A percentile compares a stretch with the other conserved stretches of the same genome.
These are phyloP conservation scores for Andrena minutula DNA, from an alignment of 2,888 invertebrate genomes.

Conservation along the genomic window DNA sequence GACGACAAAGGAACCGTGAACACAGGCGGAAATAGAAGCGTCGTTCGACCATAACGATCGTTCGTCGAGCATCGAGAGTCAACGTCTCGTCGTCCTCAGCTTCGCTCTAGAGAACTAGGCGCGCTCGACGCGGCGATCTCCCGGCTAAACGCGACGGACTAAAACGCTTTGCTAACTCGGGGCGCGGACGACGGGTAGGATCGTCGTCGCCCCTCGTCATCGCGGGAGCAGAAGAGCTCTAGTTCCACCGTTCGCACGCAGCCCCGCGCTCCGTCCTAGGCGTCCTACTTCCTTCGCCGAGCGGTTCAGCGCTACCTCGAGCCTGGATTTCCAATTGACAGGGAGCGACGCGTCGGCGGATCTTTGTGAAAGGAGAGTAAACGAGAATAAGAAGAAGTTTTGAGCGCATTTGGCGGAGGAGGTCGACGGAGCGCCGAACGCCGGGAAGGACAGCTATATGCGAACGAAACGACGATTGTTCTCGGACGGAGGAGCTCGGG, in stretches of 20 bases:
- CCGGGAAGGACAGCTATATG: background rate
- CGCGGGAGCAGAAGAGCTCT: constrained; percentile 78
- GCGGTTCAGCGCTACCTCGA: background rate
- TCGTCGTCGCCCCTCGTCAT: constrained; percentile 77
- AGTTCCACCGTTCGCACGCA: background rate
- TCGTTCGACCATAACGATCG: constrained; percentile 69
- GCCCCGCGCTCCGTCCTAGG: background rate
- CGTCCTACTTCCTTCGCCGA: background rate
- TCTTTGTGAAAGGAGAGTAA: background rate
- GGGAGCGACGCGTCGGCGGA: background rate
- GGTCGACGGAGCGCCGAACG: constrained; percentile 8
- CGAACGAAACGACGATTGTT: constrained; percentile 18
- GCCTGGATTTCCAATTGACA: background rate
- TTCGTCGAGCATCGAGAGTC: background rate
- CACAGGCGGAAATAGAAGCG: constrained; percentile 66
- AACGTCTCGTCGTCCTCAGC: background rate
- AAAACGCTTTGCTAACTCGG: constrained; percentile 63
- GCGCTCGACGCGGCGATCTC: background rate
- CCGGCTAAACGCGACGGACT: background rate
- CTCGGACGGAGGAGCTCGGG: constrained; percentile 13
- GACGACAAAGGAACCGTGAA: constrained; percentile 54
- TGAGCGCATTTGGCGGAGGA: constrained; percentile 21
- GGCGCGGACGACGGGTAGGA: constrained; percentile 67
- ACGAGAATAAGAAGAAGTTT: background rate
- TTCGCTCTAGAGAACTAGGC: background rate